These are phyloP conservation scores for Hirtodrosophila cameraria DNA, from an alignment of 2,888 invertebrate species.

Conservation along the genomic window DNA sequence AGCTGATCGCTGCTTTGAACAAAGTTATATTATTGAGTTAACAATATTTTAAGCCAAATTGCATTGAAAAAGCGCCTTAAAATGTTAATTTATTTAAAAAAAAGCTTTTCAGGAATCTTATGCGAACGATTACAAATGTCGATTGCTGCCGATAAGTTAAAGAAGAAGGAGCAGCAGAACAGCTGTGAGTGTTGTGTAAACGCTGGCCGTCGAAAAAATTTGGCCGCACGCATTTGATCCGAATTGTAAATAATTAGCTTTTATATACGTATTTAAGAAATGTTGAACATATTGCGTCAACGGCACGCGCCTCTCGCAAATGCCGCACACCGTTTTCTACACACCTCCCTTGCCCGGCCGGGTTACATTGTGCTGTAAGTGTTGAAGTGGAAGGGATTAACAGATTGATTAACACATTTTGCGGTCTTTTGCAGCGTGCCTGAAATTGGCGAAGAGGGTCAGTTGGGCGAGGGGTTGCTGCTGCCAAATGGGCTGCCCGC, in stretches of 20 bases:
- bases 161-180: constrained; percentile 12
- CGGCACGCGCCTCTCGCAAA: constrained; percentile 43
- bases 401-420: background rate
- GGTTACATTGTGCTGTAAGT: constrained; percentile 82
- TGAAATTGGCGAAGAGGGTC: constrained; percentile 92
- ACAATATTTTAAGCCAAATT: background rate
- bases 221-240: constrained; percentile 44
- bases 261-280: constrained; percentile 43
- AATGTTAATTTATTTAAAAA: no score
- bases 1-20: no score
- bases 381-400: background rate
- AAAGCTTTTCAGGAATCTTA: background rate
- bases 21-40: no score
- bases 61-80: background rate
- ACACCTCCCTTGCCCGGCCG: constrained; percentile 55
- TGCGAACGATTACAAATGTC: constrained; percentile 3
- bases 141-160: background rate
- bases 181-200: constrained; percentile 69
- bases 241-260: constrained; percentile 54
- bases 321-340: constrained; percentile 59
- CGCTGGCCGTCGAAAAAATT: constrained; percentile 49
- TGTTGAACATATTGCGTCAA: constrained; percentile 73
- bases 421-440: constrained; percentile 87
- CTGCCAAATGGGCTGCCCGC: constrained; percentile 90
- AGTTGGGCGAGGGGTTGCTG: constrained; percentile 90